Evolutionary conservation across 1,140 invertebrate genomes (phyloP).

Genomic region (Centruroides sculpturatus): DNA sequence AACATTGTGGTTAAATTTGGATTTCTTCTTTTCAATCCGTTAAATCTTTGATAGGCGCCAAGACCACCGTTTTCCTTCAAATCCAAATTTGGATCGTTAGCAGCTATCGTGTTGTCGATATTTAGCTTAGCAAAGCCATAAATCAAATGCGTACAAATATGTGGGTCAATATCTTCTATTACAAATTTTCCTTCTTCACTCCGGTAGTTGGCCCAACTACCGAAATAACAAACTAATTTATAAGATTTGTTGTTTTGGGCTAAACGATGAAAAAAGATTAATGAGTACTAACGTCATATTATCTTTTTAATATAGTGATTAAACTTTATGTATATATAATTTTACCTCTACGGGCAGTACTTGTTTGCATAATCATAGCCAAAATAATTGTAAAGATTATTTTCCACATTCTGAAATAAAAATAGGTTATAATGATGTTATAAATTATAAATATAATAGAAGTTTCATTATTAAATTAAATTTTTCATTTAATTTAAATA

Average conservation of each 20-base stretch:
- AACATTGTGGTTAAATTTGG: constrained; percentile 57
- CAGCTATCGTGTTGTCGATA: constrained; percentile 45
- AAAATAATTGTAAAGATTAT: no score
- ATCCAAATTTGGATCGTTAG: constrained; percentile 56
- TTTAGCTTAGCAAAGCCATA: constrained; percentile 50
- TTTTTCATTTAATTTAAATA: no score
- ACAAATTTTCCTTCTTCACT: constrained; percentile 44
- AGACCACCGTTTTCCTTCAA: constrained; percentile 38
- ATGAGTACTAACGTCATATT: no score
- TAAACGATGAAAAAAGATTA: no score
- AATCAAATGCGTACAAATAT: constrained; percentile 56
- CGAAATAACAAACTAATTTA: constrained; percentile 44
- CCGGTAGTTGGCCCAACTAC: constrained; percentile 54
- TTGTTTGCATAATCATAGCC: no score
- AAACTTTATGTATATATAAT: no score
- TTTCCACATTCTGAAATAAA: no score
- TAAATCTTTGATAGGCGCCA: constrained; percentile 47
- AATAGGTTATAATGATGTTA: no score
- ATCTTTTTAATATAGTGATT: no score
- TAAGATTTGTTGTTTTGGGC: neutral
- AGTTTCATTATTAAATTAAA: no score
- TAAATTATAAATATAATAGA: no score
- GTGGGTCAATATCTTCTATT: constrained; percentile 40
- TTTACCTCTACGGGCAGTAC: no score
- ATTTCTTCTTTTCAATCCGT: constrained; percentile 46